Conservation (phyloP, 2,113 vertebrate genomes). For the Anarrhichthys ocellatus region DNA sequence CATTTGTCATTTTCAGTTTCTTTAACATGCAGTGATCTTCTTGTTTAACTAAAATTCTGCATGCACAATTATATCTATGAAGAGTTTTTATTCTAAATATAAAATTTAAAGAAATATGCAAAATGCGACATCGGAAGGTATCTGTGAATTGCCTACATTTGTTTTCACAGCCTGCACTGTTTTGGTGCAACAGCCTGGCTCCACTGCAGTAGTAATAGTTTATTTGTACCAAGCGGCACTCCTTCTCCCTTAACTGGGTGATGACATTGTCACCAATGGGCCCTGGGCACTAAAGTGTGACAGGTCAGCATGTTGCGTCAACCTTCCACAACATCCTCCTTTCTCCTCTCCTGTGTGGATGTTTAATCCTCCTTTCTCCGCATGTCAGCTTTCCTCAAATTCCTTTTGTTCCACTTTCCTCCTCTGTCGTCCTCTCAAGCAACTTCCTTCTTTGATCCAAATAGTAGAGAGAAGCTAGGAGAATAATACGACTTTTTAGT, state of each 20-base stretch:
- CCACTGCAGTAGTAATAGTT: conserved; percentile 23
- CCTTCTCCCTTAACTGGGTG: conserved; percentile 35
- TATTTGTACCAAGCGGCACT: conserved; percentile 39
- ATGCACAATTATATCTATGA: conserved; percentile 2
- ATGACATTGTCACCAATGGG: conserved; percentile 53
- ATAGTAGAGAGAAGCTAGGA: conserved; percentile 1
- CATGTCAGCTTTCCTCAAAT: conserved; percentile 17
- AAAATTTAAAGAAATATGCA: not conserved
- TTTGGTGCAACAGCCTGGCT: conserved; percentile 6
- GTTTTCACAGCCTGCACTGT: not conserved
- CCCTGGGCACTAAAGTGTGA: conserved; percentile 48
- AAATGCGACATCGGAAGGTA: not conserved
- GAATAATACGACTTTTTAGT: conserved; percentile 29
- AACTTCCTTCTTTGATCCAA: conserved; percentile 42
- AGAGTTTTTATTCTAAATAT: not conserved
- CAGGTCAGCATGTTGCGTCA: conserved; percentile 51
- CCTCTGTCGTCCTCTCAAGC: not conserved
- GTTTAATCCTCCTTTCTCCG: conserved; percentile 37
- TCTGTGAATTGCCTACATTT: not conserved
- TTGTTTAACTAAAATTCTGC: conserved; percentile 21
- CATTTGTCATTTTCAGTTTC: conserved; percentile 44
- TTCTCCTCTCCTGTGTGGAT: conserved; percentile 1
- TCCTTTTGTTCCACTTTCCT: not conserved
- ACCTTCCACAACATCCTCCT: conserved; percentile 13
- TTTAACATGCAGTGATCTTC: conserved; percentile 30